Evolutionary conservation across 2,797 vertebrate species (phyloP), one percentile per base, ranked within the genome.

Genomic region (Sebastes cheni): DNA sequence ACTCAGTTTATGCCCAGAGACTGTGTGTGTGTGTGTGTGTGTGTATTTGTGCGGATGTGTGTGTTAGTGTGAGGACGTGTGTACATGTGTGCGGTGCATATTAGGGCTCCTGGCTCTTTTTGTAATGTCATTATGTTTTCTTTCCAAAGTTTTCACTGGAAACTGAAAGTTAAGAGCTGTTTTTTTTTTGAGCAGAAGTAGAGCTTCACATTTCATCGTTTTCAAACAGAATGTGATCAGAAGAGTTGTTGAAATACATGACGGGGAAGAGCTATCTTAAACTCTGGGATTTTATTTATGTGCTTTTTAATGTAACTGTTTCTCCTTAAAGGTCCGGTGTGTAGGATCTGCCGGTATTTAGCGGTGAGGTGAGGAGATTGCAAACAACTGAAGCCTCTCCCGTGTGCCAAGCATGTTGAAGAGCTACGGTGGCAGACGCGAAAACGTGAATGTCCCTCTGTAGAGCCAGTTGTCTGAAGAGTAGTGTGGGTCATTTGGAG

Each of bases 1-100:
- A 71, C 71, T 86, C 75, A 22, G 69, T 88, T 89, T 87, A 85
- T 77, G 79, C 85, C 81, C 25, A 75, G 29, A 88, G 80, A 74
- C 34, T 27, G 0, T 75, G 70, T 34, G 23, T 22, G 34, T 25
- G 61, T 25, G 1, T 75, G 70, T 30, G n/a, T n/a, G 34, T 16
- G 61, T 22, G 36, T 25, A 39, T 39, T 10, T 3, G 66, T 69
- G 66, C 22, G n/a, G 52, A 4, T 39, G 50, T 52, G 27, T 56
- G 60, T 18, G 8, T 34, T n/a, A 50, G 59, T 32, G 32, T 54
- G 29, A 74, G 4, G 39, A 27, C 56, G 29, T 67, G 39, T 65
- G 36, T 27, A 36, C 10, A 6, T 20, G 18, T 50, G 67, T 72
- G 60, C 69, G 36, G 36, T 65, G 36, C 75, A 82, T 82, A 84